Evolutionary conservation across 1,140 invertebrate genomes (phyloP), one percentile per base, ranked within the genome.

Genomic region (Drosophila leontia): DNA sequence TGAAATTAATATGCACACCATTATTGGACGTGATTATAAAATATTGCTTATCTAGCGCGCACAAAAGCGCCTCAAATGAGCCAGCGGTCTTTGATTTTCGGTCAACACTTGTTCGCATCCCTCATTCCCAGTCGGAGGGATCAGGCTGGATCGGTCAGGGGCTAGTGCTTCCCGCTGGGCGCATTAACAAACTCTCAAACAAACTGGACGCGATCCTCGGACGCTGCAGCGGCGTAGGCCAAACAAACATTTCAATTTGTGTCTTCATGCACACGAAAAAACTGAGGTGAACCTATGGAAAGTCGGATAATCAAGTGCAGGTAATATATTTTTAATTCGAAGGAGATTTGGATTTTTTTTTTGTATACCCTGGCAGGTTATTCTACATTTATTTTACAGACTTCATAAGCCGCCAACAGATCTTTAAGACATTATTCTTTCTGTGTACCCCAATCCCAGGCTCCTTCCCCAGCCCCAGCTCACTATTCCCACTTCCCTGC

Each of bases 21-120:
- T 90, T 88, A 90, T 90, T 81, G 81, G 81, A 84, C 78, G 78
- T 88, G 86, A 88, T 90, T 90, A 90, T 88, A 88, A 88, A 85
- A 88, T 88, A 88, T 88, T 90, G 85, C 59, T 60, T 70, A 84
- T 90, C 85, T 85, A 76, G 85, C 85, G 75, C 74, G 68, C 70
- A 88, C 85, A 88, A 88, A 90, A 70, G 85, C 81, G 55, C 56
- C 78, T 65, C 69, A 78, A 88, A 83, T 88, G 83, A 87, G 75
- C 75, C 45, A 69, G 51, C 56, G 65, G 78, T 78, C 75, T 90
- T 75, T 79, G 81, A 90, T 78, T 85, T 78, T 79, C 77, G 85
- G 69, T 85, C 78, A 76, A 84, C 78, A 80, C 74, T 80, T 80
- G 78, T 80, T 79, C 75, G 60, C 71, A 63, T 42, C 70, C 61